Conservation (phyloP, 2,113 vertebrate species). For the Reinhardtius hippoglossoides region DNA sequence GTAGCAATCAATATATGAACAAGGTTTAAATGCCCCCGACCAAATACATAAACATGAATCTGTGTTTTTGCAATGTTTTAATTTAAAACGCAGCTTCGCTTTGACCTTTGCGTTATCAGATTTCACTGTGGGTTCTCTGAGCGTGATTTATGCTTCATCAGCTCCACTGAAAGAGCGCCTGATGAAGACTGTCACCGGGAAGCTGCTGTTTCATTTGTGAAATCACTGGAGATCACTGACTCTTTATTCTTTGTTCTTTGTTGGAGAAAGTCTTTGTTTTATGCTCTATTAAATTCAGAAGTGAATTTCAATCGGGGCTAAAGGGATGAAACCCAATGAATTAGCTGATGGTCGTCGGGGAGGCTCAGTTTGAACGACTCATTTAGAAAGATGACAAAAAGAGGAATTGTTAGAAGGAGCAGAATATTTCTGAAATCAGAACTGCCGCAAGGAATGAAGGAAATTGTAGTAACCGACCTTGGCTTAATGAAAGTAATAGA, state of each 20-base stretch:
- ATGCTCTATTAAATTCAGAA: background rate
- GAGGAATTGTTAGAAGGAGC: background rate
- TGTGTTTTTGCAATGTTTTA: background rate
- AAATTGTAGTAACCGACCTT: background rate
- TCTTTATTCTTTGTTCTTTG: background rate
- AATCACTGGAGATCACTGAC: background rate
- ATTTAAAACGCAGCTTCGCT: background rate
- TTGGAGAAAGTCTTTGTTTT: background rate
- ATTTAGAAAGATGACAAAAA: background rate
- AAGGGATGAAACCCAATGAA: background rate
- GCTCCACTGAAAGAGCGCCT: background rate
- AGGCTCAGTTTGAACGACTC: background rate
- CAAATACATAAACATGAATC: conserved; percentile 9
- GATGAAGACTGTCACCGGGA: background rate
- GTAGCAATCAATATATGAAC: conserved; percentile 29
- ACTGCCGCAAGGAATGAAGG: background rate
- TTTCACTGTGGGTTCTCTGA: background rate
- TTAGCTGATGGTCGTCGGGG: no score
- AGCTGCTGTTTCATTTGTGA: background rate
- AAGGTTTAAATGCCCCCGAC: conserved; percentile 11
- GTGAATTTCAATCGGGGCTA: no score
- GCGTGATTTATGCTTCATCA: background rate
- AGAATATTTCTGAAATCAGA: conserved; percentile 3
- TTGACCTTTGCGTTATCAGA: background rate
- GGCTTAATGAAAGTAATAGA: background rate